These are phyloP conservation scores for Perca fluviatilis DNA, from an alignment of 2,113 vertebrate genomes.

Conservation along the genomic window DNA sequence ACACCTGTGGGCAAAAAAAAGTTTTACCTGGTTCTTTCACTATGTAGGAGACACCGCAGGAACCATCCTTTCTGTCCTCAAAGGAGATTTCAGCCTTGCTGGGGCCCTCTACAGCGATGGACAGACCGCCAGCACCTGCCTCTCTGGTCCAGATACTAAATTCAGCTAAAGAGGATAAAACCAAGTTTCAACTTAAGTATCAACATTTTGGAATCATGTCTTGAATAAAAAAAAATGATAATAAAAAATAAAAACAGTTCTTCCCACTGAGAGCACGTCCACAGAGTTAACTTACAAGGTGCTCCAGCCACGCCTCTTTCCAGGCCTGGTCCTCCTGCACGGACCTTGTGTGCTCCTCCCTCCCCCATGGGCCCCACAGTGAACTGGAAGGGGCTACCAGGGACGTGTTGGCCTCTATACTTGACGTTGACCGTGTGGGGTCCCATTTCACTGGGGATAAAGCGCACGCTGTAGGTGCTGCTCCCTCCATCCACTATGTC, in stretches of 20 bases:
- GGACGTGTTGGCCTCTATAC: conserved; percentile 93
- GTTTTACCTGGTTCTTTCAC: conserved; percentile 92
- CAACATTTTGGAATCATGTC: not conserved
- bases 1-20: not conserved
- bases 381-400: conserved; percentile 95
- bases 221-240: not conserved
- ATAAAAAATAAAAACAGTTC: not conserved
- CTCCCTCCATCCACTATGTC: conserved; percentile 93
- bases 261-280: not conserved
- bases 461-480: conserved; percentile 94
- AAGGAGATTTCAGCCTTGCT: conserved; percentile 96
- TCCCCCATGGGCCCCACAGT: conserved; percentile 93
- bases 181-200: not conserved
- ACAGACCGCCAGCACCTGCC: conserved; percentile 93
- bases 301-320: conserved; percentile 91
- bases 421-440: conserved; percentile 93
- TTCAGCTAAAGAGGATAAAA: conserved; percentile 82
- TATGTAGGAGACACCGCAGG: conserved; percentile 92
- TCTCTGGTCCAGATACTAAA: conserved; percentile 97
- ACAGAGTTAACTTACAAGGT: conserved; percentile 83
- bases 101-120: conserved; percentile 93
- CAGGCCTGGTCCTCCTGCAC: conserved; percentile 91
- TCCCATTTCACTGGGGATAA: conserved; percentile 93
- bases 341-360: conserved; percentile 92
- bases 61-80: conserved; percentile 94